phyloP scores from a whole-genome alignment of 2,113 vertebrate species.

The Brachirus orientalis region DNA sequence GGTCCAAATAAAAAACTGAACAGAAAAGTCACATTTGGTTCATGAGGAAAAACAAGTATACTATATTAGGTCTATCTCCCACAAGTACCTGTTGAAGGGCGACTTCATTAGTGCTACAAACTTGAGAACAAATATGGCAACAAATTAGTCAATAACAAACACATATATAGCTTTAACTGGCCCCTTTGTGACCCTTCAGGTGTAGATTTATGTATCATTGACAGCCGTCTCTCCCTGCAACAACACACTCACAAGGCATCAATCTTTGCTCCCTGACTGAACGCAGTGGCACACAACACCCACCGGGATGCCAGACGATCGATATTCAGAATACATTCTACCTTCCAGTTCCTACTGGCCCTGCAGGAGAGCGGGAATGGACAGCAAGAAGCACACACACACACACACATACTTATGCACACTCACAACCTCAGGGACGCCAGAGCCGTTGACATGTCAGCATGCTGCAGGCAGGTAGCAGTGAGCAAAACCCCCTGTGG shows the following conservation, averaged over 20 bases:
- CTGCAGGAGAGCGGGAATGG: constrained; percentile 15
- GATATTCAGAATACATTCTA: constrained; percentile 66
- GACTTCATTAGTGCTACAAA: constrained; percentile 33
- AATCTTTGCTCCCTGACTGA: constrained; percentile 52
- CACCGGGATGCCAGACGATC: constrained; percentile 62
- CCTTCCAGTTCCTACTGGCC: constrained; percentile 49
- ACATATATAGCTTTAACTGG: constrained; percentile 15
- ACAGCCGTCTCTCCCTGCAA: constrained; percentile 41
- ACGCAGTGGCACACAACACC: constrained; percentile 36
- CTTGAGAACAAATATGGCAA: constrained; percentile 27
- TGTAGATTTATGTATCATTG: constrained; percentile 54
- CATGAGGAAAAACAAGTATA: not conserved
- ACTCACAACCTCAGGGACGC: constrained; percentile 22
- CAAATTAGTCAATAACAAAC: constrained; percentile 36
- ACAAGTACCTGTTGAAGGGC: not conserved
- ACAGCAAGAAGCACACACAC: not conserved
- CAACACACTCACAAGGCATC: constrained; percentile 65
- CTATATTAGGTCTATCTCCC: not conserved
- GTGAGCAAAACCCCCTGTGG: constrained; percentile 50
- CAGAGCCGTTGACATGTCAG: constrained; percentile 57
- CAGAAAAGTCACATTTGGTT: not conserved
- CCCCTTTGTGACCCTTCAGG: constrained; percentile 38
- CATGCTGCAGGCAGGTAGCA: constrained; percentile 42
- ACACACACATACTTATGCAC: constrained; percentile 2
- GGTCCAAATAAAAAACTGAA: too few relatives aligned